Conservation (phyloP, 2,888 invertebrate genomes). For the Tuberolachnus salignus region DNA sequence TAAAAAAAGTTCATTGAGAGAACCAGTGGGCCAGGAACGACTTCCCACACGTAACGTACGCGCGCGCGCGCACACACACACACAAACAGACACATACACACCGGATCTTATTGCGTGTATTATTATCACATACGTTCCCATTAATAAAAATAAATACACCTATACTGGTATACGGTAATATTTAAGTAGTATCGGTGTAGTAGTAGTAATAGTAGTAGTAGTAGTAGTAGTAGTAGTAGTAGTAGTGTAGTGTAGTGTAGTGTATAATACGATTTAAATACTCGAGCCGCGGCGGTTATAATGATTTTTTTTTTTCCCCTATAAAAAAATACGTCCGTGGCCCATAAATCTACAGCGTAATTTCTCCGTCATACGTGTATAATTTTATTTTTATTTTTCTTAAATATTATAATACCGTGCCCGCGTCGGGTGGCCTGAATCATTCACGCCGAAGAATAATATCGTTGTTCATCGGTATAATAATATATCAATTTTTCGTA, state of each 20-base stretch:
- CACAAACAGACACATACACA: not conserved
- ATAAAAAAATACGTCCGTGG: not conserved
- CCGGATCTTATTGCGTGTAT: conserved; percentile 14
- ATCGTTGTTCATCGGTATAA: too few species aligned
- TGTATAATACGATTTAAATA: not conserved
- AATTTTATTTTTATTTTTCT: too few species aligned
- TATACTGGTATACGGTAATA: not conserved
- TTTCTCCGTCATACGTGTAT: too few species aligned
- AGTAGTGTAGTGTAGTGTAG: not conserved
- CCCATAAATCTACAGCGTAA: not conserved
- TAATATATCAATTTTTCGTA: too few species aligned
- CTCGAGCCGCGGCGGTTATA: not conserved
- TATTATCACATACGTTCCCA: conserved; percentile 37
- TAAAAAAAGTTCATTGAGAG: conserved; percentile 56
- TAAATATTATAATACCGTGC: too few species aligned
- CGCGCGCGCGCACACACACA: conserved; percentile 1
- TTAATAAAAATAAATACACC: conserved; percentile 31
- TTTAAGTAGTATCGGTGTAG: too few species aligned
- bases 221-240: too few species aligned
- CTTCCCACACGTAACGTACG: conserved; percentile 44
- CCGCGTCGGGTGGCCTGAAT: too few species aligned
- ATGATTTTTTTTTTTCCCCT: not conserved
- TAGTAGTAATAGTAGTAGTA: not conserved
- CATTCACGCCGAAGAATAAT: too few species aligned
- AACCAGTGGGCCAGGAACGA: conserved; percentile 54